Conservation (phyloP, 1,140 invertebrate genomes). For the Anagrus nilaparvatae region DNA sequence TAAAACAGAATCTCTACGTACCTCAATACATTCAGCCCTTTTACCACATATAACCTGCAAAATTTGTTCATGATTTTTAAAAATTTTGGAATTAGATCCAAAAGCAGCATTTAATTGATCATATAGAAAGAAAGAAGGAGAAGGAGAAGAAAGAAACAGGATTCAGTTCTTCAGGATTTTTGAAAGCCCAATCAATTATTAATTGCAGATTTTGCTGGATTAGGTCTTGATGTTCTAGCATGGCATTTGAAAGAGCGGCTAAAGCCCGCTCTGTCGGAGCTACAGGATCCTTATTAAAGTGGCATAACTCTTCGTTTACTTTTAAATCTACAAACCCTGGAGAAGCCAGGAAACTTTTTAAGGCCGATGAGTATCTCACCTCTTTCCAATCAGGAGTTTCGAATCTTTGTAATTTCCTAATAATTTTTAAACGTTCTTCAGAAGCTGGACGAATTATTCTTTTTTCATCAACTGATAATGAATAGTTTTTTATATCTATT, state of each 20-base stretch:
- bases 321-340: constrained; percentile 18
- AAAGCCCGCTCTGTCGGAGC: constrained; percentile 7
- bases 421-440: constrained; percentile 5
- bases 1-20: constrained; percentile 20
- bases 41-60: constrained; percentile 27
- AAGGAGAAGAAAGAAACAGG: constrained; percentile 9
- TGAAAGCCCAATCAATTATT: constrained; percentile 15
- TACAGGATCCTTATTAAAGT: constrained; percentile 10
- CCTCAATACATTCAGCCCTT: constrained; percentile 23
- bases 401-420: constrained; percentile 12
- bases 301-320: constrained; percentile 18
- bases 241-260: constrained; percentile 14
- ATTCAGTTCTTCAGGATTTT: constrained; percentile 2
- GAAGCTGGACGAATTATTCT: constrained; percentile 5
- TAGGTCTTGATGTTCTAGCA: constrained; percentile 11
- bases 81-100: constrained; percentile 7
- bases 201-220: constrained; percentile 7
- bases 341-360: constrained; percentile 11
- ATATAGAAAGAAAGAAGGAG: no score
- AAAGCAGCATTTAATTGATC: constrained; percentile 5
- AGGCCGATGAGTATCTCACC: constrained; percentile 5
- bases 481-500: constrained; percentile 9
- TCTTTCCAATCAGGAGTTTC: constrained; percentile 14
- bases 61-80: constrained; percentile 16
- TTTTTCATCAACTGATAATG: constrained; percentile 11